Conservation (phyloP, 1,140 invertebrate genomes). For the Aphelinus atriplicis region DNA sequence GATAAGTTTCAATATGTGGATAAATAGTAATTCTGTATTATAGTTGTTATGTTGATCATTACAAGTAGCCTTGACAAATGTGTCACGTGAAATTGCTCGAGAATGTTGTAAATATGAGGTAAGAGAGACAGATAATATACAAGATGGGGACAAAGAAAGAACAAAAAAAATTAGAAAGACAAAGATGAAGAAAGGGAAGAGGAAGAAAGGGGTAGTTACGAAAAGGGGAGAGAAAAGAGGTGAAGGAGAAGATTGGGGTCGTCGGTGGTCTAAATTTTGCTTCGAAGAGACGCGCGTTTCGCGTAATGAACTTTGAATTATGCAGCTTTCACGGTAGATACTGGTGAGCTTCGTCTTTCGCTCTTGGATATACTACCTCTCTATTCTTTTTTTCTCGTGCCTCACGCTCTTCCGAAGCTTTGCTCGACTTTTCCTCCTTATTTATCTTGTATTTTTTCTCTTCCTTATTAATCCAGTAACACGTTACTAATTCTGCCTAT, state of each 20-base stretch:
- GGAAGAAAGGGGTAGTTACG: background rate
- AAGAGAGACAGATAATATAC: too few relatives aligned
- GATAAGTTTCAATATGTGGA: too few relatives aligned
- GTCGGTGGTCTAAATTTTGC: constrained; percentile 5
- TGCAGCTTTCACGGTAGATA: constrained; percentile 40
- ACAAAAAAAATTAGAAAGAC: constrained; percentile 5
- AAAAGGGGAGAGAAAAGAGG: background rate
- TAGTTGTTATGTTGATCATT: too few relatives aligned
- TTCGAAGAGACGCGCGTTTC: constrained; percentile 26
- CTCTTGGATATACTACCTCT: too few relatives aligned
- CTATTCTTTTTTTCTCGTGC: too few relatives aligned
- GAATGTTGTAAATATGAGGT: too few relatives aligned
- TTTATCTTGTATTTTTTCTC: constrained; percentile 30
- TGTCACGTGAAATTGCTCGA: too few relatives aligned
- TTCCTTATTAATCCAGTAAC: background rate
- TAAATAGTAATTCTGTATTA: too few relatives aligned
- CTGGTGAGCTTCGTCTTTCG: constrained; percentile 17
- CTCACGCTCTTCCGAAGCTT: background rate
- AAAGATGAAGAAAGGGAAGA: background rate
- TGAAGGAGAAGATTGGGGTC: background rate
- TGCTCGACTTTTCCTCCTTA: constrained; percentile 42
- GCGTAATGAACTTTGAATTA: constrained; percentile 54
- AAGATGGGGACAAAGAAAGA: background rate
- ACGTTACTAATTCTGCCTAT: too few relatives aligned
- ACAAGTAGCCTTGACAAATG: too few relatives aligned